Percentiles rank a stretch among this genome's conserved stretches.
Evolutionary conservation across 2,797 vertebrate species (phyloP).

Genomic region (Perodicticus potto): DNA sequence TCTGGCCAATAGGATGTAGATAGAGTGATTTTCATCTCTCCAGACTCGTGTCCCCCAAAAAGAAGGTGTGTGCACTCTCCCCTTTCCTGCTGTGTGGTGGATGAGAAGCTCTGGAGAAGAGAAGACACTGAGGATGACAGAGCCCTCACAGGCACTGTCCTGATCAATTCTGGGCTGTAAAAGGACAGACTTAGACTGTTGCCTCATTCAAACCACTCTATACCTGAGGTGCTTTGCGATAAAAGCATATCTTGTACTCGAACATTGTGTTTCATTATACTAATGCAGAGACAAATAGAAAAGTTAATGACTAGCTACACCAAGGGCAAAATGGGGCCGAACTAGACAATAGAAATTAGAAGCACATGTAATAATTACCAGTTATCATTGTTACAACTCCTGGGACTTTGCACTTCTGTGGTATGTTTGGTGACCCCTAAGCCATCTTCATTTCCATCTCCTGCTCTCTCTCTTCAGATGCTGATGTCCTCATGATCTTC

Average conservation of each 20-base stretch:
- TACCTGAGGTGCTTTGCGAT: neutral
- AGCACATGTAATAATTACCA: neutral
- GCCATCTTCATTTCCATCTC: neutral
- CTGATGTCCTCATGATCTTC: neutral
- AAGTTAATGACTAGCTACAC: neutral
- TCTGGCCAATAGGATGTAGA: neutral
- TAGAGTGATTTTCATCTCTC: neutral
- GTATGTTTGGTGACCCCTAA: neutral
- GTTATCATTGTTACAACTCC: neutral
- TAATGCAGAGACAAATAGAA: slow-evolving; percentile 22
- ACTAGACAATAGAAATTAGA: neutral
- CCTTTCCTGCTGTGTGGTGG: neutral
- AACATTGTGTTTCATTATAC: neutral
- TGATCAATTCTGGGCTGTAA: neutral
- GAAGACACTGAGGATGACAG: neutral
- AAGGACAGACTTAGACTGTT: neutral
- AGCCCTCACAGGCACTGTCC: neutral
- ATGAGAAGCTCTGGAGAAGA: neutral
- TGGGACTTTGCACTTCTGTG: neutral
- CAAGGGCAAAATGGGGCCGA: neutral
- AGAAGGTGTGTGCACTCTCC: neutral
- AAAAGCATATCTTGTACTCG: neutral
- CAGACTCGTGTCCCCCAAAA: neutral
- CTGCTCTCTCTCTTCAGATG: neutral
- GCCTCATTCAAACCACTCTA: neutral